Base-by-base conservation (phyloP, 1,140 invertebrate genomes). In the Drosophila pallidifrons region DNA sequence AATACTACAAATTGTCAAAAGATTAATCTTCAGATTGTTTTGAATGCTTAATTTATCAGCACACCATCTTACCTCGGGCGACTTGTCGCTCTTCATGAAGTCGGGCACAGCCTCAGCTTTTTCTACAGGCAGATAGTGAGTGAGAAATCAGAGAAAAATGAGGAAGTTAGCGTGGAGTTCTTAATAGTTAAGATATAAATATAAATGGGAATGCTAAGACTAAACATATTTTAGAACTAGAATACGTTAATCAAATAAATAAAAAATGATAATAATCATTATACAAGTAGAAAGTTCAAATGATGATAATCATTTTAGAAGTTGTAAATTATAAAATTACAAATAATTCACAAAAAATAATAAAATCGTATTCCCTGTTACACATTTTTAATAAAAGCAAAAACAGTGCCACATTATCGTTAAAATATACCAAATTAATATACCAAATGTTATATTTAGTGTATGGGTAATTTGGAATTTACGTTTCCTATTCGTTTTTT, bases 21-120 rank as follows among this genome's bases (percentile, higher is more conserved):
- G 5, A 32, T 32, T 4, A 25, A 32, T 32, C 7, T 32, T 25
- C 20, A 0, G 3, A 38, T 38, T 38, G 35, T 38, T 38, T 38
- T 10, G 35, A 32, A 38, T 38, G 10, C 2, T 38, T 11, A 3
- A 8, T 2, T 38, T 25, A 25, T 25, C 3, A 38, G 10, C 35
- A 38, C 5, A 5, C 0, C 2, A 3, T 15, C 51, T 16, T 5
- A 95, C 95, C 92, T 95, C 94, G 6, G 95, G 95, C 47, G 95
- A 96, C 91, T 96, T 95, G 52, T 95, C 91, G 66, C 75, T 91
- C 51, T 92, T 91, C 68, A 91, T 76, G 43, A 91, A 82, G 30
- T 91, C 86, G n/a, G 83, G 52, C 30, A 75, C 55, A 28, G 61
- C 28, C 5, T 91, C 91, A 1, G 77, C 11, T 89, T 91, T 92